Evolutionary conservation across 1,140 invertebrate species (phyloP).

Genomic region (Panagrolaimus sp.): DNA sequence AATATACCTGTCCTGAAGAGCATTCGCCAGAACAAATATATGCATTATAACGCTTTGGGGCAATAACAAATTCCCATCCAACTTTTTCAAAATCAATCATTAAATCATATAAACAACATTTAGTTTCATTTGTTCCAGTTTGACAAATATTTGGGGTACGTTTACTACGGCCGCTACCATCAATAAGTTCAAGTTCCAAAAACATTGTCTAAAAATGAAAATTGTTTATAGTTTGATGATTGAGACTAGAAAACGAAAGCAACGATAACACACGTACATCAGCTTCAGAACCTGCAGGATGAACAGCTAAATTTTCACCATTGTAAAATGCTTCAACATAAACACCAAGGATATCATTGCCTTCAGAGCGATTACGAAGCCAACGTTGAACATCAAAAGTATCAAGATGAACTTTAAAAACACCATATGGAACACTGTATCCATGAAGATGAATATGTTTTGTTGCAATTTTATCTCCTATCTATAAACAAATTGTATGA

Average conservation of each 20-base stretch:
- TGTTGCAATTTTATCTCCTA: slow-evolving; percentile 33
- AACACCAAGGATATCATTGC: slow-evolving; percentile 22
- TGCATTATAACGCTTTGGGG: slow-evolving; percentile 51
- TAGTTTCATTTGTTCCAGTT: slow-evolving; percentile 38
- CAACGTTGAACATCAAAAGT: slow-evolving; percentile 18
- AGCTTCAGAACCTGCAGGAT: slow-evolving; percentile 19
- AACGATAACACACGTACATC: neutral
- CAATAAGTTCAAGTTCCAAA: slow-evolving; percentile 34
- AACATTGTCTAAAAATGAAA: slow-evolving; percentile 32
- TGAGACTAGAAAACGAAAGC: neutral
- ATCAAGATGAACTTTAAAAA: slow-evolving; percentile 22
- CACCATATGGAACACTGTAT: slow-evolving; percentile 1
- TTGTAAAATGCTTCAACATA: slow-evolving; percentile 46
- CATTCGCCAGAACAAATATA: slow-evolving; percentile 52
- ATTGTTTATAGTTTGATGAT: neutral
- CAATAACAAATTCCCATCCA: slow-evolving; percentile 52
- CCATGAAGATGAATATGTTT: slow-evolving; percentile 36
- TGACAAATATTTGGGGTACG: slow-evolving; percentile 32
- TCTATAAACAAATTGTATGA: slow-evolving; percentile 22
- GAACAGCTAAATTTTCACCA: slow-evolving; percentile 36
- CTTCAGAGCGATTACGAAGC: neutral
- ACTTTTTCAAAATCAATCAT: slow-evolving; percentile 52
- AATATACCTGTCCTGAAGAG: slow-evolving; percentile 24
- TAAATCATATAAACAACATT: slow-evolving; percentile 49
- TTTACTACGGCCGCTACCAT: slow-evolving; percentile 27